phyloP scores from a whole-genome alignment of 2,113 vertebrate genomes.

The Poecile atricapillus region DNA sequence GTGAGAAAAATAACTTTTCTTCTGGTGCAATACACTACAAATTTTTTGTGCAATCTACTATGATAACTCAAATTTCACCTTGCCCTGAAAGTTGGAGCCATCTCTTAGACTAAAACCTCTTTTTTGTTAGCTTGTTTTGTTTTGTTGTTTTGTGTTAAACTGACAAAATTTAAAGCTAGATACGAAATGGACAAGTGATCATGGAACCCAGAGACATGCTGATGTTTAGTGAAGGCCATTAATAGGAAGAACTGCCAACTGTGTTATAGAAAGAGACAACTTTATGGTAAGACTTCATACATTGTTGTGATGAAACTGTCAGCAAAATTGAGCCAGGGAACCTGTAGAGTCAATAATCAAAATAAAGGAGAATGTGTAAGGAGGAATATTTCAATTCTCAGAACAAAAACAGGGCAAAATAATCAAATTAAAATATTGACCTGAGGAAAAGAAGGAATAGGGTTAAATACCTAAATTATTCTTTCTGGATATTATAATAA shows the following conservation, averaged over 20 bases:
- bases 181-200: not conserved
- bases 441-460: not conserved
- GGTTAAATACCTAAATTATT: not conserved
- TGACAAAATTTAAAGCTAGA: not conserved
- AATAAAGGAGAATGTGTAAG: not conserved
- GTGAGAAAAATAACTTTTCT: not conserved
- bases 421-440: not conserved
- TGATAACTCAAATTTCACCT: not conserved
- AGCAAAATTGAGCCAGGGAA: not conserved
- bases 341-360: not conserved
- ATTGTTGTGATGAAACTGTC: not conserved
- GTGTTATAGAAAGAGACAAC: not conserved
- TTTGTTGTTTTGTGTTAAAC: not conserved
- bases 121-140: not conserved
- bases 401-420: not conserved
- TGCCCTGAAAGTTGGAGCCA: not conserved
- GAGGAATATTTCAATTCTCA: not conserved
- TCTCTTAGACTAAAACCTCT: not conserved
- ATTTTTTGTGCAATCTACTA: not conserved
- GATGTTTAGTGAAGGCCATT: not conserved
- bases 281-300: not conserved
- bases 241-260: not conserved
- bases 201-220: not conserved
- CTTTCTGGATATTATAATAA: not conserved
- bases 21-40: not conserved